Base-by-base conservation (phyloP, 1,140 invertebrate species). In the Tetramorium parvispinum region DNA sequence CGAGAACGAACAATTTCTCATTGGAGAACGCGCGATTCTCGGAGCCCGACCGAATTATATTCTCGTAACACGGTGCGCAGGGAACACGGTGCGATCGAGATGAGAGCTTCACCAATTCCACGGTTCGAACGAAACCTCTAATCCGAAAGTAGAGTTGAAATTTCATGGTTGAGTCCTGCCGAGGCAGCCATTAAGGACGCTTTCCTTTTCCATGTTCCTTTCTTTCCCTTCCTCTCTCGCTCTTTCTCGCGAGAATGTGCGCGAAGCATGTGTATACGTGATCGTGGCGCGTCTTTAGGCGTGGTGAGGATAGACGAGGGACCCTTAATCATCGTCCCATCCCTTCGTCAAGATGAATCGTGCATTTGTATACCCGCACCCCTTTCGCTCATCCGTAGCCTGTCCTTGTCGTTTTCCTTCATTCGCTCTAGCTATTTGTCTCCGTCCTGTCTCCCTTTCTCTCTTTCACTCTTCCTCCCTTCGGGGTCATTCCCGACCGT, bases 321-420 rank as follows among this genome's bases (percentile, higher is more conserved):
- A 92, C 91, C 89, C 91, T 92, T 92, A 92, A 91, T 92, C 91
- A 91, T 92, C 88, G 83, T 87, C 90, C 89, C 90, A 92, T 87
- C 91, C 91, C 91, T 91, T 70, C 79, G 83, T 75, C 87, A 88
- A 93, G 92, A 93, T 92, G 89, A 93, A 92, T 93, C 87, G 92
- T 91, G 88, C 85, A 88, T 91, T 89, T 91, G 87, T 89, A 75
- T 85, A 75, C 63, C 66, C 81, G 86, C 77, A 75, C 79, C 88
- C 70, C 77, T 82, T 70, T 90, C 85, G n/a, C 46, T 65, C 61
- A 7, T 53, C 18, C 66, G 16, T 43, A 57, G 46, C 63, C 43
- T 51, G 37, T 70, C 78, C 43, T 65, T 51, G 63, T 81, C 79
- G 68, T 55, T 43, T 75, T 59, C 46, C 79, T 75, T 24, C 40